Evolutionary conservation across 2,113 vertebrate genomes (phyloP).

Genomic region (Cacatua alba): DNA sequence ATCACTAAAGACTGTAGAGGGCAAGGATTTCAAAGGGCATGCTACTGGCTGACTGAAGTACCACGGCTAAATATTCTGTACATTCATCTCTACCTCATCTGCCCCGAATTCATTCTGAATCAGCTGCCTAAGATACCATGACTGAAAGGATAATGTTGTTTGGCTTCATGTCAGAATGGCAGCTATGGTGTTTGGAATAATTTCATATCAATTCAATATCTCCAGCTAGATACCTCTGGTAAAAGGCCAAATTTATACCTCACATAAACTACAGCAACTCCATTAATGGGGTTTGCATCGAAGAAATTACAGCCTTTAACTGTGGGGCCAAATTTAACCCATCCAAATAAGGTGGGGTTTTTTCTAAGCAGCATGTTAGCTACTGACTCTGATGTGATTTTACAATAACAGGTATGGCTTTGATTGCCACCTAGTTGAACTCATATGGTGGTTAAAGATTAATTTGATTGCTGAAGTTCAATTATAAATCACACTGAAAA

Average conservation of each 20-base stretch:
- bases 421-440: background rate
- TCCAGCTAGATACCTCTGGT: background rate
- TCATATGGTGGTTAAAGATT: background rate
- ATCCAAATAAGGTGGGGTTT: background rate
- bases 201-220: background rate
- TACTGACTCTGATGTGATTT: background rate
- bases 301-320: slow-evolving; percentile 2
- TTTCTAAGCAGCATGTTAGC: background rate
- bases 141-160: background rate
- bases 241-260: background rate
- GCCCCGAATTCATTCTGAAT: slow-evolving; percentile 2
- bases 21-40: background rate
- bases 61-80: background rate
- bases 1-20: background rate
- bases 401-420: background rate
- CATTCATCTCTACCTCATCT: background rate
- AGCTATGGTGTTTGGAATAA: background rate
- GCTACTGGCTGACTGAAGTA: background rate
- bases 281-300: background rate
- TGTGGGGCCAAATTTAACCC: background rate
- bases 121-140: background rate
- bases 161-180: background rate
- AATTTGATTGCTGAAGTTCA: background rate
- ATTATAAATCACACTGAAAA: background rate
- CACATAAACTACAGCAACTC: background rate